Evolutionary conservation across 1,140 invertebrate species (phyloP).

Genomic region (Lepidurus couesii): DNA sequence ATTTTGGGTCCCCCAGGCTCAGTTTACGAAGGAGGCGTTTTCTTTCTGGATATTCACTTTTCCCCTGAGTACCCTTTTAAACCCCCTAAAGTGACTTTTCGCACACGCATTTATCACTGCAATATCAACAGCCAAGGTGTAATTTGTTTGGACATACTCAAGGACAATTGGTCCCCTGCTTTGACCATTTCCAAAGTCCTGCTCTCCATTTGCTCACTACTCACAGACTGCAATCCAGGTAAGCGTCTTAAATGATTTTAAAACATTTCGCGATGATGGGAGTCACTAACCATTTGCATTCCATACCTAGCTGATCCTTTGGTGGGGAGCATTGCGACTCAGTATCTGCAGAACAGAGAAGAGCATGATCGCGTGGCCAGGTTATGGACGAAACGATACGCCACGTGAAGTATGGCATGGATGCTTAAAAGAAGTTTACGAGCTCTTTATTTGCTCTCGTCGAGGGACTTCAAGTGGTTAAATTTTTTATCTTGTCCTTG

Average conservation of each 20-base stretch:
- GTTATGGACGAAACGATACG: constrained; percentile 96
- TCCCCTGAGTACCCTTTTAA: constrained; percentile 96
- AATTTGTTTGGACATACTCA: constrained; percentile 90
- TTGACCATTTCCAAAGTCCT: constrained; percentile 92
- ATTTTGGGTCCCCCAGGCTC: constrained; percentile 90
- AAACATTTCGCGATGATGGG: too few species aligned
- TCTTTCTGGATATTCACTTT: constrained; percentile 93
- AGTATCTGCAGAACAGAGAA: constrained; percentile 93
- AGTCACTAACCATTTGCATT: neutral
- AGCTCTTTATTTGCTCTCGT: neutral
- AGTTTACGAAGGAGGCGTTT: constrained; percentile 90
- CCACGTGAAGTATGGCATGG: constrained; percentile 62
- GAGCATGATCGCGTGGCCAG: constrained; percentile 96
- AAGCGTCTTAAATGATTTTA: constrained; percentile 37
- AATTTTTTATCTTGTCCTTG: neutral
- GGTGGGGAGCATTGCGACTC: constrained; percentile 95
- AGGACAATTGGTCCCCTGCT: constrained; percentile 94
- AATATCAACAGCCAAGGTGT: constrained; percentile 96
- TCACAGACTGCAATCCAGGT: constrained; percentile 96
- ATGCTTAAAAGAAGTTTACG: constrained; percentile 15
- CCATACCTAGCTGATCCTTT: constrained; percentile 79
- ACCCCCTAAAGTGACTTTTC: constrained; percentile 94
- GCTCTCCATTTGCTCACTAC: constrained; percentile 87
- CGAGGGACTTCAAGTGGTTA: constrained; percentile 12
- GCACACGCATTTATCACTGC: constrained; percentile 92